These are phyloP conservation scores for Scaptodrosophila lebanonensis DNA, from an alignment of 1,140 invertebrate species.

Conservation along the genomic window DNA sequence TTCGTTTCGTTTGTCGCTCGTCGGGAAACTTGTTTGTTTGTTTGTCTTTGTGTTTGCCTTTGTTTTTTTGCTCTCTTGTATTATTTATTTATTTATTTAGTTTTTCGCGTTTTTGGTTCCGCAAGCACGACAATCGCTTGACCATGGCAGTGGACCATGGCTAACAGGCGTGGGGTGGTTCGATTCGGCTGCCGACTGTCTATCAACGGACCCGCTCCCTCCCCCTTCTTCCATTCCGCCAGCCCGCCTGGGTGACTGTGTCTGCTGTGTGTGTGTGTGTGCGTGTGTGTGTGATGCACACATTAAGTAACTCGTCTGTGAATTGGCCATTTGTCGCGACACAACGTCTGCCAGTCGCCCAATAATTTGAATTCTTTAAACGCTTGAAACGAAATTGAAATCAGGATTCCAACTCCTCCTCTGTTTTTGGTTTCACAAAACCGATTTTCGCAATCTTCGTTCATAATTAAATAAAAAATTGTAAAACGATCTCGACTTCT, in stretches of 20 bases:
- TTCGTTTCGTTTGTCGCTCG: constrained; percentile 44
- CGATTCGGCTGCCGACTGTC: no score
- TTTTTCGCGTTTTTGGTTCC: constrained; percentile 35
- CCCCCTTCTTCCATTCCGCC: no score
- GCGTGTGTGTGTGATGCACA: constrained; percentile 25
- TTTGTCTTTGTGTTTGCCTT: neutral
- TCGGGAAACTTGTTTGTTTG: neutral
- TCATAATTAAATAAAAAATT: no score
- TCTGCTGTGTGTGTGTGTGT: no score
- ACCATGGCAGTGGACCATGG: constrained; percentile 17
- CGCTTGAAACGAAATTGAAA: no score
- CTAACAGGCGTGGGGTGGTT: no score
- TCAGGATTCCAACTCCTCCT: no score
- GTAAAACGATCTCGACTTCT: no score
- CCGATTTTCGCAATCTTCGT: neutral
- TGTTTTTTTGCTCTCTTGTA: neutral
- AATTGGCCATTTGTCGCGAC: constrained; percentile 37
- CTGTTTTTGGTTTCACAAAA: no score
- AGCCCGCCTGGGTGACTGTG: no score
- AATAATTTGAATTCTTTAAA: constrained; percentile 42
- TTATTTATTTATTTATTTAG: neutral
- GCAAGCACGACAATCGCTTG: constrained; percentile 63
- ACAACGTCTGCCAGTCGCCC: constrained; percentile 47
- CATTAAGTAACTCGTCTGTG: constrained; percentile 64
- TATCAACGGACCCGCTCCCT: no score